Conservation (phyloP, 1,140 invertebrate genomes). For the Drosophila lowei region DNA sequence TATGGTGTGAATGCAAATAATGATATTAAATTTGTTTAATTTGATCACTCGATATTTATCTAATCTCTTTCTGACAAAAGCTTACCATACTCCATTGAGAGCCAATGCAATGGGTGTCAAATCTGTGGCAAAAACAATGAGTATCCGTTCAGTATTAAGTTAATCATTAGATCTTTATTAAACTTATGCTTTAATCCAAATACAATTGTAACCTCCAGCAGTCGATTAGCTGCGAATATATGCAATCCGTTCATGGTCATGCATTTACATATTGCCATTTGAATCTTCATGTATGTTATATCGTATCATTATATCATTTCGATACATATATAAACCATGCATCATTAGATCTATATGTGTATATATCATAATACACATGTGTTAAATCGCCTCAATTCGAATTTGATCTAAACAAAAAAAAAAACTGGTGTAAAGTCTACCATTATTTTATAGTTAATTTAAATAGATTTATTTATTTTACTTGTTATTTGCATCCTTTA, state of each 20-base stretch:
- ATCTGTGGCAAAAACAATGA: not conserved
- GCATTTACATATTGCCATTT: conserved; percentile 42
- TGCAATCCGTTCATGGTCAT: conserved; percentile 5
- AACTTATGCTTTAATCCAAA: conserved; percentile 66
- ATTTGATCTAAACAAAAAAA: conserved; percentile 50
- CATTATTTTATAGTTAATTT: conserved; percentile 10
- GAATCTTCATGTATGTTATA: conserved; percentile 1
- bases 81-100: too few species aligned
- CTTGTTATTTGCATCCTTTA: not conserved
- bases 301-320: conserved; percentile 2
- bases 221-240: not conserved
- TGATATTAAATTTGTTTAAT: too few species aligned
- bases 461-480: not conserved
- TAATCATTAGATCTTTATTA: conserved; percentile 72
- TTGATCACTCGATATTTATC: too few species aligned
- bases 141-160: conserved; percentile 8
- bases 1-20: too few species aligned
- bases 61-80: too few species aligned
- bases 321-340: conserved; percentile 16
- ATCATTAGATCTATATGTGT: too few species aligned
- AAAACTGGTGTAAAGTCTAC: conserved; percentile 31
- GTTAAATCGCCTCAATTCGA: conserved; percentile 17
- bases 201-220: conserved; percentile 50
- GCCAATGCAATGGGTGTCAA: too few species aligned
- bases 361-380: conserved; percentile 9